Base-by-base conservation (phyloP, 2,888 invertebrate species). In the Hydroisotoma schaefferi region DNA sequence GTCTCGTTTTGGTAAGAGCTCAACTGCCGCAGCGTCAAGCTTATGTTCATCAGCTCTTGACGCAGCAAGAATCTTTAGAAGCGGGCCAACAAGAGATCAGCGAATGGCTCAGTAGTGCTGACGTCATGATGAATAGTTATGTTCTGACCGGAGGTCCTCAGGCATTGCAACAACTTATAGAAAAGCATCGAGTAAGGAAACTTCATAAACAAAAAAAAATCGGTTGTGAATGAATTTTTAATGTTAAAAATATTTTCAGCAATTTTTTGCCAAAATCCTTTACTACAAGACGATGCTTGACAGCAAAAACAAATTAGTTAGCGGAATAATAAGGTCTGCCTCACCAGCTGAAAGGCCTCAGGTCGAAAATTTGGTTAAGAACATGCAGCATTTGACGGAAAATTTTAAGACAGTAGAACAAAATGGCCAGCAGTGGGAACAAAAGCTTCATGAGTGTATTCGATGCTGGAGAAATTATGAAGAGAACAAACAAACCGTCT, bases 281-380 rank as follows among this genome's bases (percentile, higher is more conserved):
- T 93, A 94, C 78, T 94, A 94, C 79, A 90, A 90, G 74, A 90
- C 93, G 0, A 92, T 94, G 88, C 77, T 95, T 61, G 94, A 94
- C 74, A 93, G 91, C 76, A 94, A 94, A 79, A 94, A 94, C 78
- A 94, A 94, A 78, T 88, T 94, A 44, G 87, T 92, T 79, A 87
- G 87, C 75, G 91, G 87, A 75, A 87, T 95, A 48, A 83, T 89
- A 1, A 87, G 87, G 74, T 83, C 89, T 0, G 86, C 90, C 0
- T 85, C 88, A 73, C 81, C 84, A 43, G 86, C 87, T 70, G 84
- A 85, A 61, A 87, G 86, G 67, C 84, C 90, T 2, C 87, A 89
- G 74, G 86, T 87, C 4, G 82, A 83, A 0, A 85, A 87, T 18
- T 75, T 80, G 28, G 77, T 79, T 51, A 80, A 82, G 0, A 84